A percentile compares a stretch with the other conserved stretches of the same genome.
These are phyloP conservation scores for Stigmatopora nigra DNA, from an alignment of 2,113 vertebrate species.

Conservation along the genomic window DNA sequence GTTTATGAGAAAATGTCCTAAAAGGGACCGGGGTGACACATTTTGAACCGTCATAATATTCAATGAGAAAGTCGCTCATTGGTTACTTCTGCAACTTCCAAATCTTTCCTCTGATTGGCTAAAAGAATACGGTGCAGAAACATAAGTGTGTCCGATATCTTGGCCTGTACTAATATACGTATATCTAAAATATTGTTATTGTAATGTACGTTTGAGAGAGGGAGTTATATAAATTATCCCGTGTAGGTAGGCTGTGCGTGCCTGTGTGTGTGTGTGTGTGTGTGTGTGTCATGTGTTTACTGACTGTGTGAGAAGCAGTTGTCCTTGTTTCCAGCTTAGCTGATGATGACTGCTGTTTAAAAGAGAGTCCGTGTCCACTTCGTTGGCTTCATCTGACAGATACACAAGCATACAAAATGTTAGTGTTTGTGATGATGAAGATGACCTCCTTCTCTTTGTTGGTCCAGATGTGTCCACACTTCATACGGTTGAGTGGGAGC, in stretches of 20 bases:
- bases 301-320: constrained; percentile 92
- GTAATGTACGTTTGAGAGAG: no score
- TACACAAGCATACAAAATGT: background rate
- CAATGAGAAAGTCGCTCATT: no score
- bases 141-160: no score
- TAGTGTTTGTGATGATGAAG: background rate
- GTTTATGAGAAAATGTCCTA: background rate
- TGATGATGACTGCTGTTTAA: constrained; percentile 85
- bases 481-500: background rate
- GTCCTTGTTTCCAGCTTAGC: constrained; percentile 92
- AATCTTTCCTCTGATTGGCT: no score
- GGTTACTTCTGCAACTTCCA: no score
- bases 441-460: background rate
- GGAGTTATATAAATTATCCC: background rate
- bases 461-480: background rate
- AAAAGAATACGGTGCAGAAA: no score
- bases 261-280: constrained; percentile 9
- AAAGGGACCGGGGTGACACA: background rate
- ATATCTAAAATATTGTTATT: background rate
- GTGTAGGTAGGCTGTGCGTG: background rate
- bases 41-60: background rate
- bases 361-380: constrained; percentile 78
- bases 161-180: no score
- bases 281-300: constrained; percentile 46
- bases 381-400: constrained; percentile 83